Percentiles rank a stretch among this genome's conserved stretches.
Conservation (phyloP, 23 tunicate species). For the Diplosoma virens region DNA sequence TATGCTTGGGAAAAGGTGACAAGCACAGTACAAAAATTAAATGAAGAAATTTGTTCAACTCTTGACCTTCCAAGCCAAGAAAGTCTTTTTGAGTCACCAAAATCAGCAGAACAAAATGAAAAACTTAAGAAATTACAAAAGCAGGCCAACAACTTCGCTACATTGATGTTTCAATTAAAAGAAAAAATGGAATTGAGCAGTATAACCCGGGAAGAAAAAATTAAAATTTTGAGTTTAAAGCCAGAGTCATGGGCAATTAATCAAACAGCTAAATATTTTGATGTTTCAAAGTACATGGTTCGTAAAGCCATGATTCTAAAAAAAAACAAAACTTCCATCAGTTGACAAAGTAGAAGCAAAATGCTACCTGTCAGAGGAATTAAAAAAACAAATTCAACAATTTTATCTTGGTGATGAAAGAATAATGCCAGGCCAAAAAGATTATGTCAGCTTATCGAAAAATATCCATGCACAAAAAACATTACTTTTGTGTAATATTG, state of each 20-base stretch:
- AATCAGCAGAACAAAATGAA: no score
- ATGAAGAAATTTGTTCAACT: no score
- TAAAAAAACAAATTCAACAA: background rate
- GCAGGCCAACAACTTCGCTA: slow-evolving; percentile 17
- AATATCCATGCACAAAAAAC: background rate
- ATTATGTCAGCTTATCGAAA: background rate
- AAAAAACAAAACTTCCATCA: no score
- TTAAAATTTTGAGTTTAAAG: background rate
- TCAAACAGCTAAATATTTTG: background rate
- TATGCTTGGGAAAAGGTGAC: no score
- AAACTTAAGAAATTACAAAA: no score
- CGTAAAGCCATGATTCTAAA: no score
- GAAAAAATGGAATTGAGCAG: background rate
- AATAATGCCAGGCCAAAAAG: slow-evolving; percentile 29
- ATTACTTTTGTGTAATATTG: background rate
- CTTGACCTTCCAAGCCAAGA: no score
- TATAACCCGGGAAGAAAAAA: background rate
- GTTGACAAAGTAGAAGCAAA: background rate
- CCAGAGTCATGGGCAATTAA: background rate
- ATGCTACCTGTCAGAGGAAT: background rate
- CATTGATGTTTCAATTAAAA: background rate
- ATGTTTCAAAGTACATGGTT: background rate
- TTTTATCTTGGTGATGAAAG: slow-evolving; percentile 3
- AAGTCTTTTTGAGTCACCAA: no score
- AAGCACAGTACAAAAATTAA: no score